Evolutionary conservation across 1,140 invertebrate species (phyloP).

Genomic region (Pantala flavescens): DNA sequence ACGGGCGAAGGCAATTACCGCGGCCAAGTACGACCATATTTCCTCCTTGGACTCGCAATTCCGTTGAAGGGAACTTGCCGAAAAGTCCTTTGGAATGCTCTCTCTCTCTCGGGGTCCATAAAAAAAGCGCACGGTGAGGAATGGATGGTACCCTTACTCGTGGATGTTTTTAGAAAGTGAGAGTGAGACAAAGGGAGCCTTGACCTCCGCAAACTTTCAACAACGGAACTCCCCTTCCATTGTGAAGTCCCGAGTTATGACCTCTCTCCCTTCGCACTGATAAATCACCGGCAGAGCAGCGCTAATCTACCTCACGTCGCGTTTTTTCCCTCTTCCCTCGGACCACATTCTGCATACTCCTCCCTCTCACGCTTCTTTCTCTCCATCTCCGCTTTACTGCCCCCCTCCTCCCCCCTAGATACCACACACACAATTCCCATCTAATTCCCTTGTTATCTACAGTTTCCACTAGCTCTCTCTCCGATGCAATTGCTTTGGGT

Average conservation of each 20-base stretch:
- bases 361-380: neutral
- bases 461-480: no score
- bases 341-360: neutral
- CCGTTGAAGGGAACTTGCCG: no score
- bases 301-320: slow-evolving; percentile 2
- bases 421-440: neutral
- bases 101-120: neutral
- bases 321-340: neutral
- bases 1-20: no score
- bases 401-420: neutral
- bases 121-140: neutral
- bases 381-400: neutral
- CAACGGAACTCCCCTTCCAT: neutral
- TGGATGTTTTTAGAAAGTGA: no score
- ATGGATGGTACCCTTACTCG: neutral
- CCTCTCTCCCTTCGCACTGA: neutral
- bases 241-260: slow-evolving; percentile 1
- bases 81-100: neutral
- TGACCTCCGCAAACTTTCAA: neutral
- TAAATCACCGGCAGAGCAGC: neutral
- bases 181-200: neutral
- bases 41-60: no score
- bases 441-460: no score
- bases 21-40: no score
- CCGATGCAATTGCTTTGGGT: no score